Evolutionary conservation across 2,797 vertebrate genomes (phyloP).

Genomic region (Hemibagrus guttatus): DNA sequence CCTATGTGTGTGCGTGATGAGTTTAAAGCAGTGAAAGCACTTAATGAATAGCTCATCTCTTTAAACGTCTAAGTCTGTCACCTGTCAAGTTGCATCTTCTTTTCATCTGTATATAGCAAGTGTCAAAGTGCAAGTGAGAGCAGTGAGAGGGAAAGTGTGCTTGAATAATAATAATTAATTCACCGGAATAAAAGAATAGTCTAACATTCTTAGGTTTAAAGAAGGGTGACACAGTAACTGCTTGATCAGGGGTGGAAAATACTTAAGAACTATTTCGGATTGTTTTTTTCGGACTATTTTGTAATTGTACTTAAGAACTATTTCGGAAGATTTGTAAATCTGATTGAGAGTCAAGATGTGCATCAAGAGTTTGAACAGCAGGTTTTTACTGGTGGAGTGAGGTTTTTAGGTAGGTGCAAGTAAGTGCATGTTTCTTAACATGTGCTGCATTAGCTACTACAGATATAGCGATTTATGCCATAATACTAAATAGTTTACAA

Average conservation of each 20-base stretch:
- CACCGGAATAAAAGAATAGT: not conserved
- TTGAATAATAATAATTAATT: not conserved
- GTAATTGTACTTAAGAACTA: not conserved
- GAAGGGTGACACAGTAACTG: not conserved
- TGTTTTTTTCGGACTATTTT: no score
- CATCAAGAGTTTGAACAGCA: not conserved
- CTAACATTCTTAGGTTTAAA: not conserved
- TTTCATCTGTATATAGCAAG: not conserved
- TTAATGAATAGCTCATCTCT: conserved; percentile 31
- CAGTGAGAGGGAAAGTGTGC: not conserved
- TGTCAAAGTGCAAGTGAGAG: conserved; percentile 15
- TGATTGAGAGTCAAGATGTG: not conserved
- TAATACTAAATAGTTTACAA: not conserved
- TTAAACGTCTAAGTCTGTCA: conserved; percentile 18
- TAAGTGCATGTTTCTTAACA: not conserved
- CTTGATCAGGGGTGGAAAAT: not conserved
- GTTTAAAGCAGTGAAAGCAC: conserved; percentile 19
- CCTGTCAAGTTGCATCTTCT: conserved; percentile 1
- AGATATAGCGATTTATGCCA: not conserved
- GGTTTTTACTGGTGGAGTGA: not conserved
- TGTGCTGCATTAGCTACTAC: not conserved
- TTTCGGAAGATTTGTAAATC: not conserved
- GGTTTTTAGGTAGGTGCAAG: not conserved
- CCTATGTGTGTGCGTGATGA: conserved; percentile 3
- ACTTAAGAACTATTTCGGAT: not conserved